phyloP scores from a whole-genome alignment of 1,140 invertebrate genomes.

The Cydia splendana region DNA sequence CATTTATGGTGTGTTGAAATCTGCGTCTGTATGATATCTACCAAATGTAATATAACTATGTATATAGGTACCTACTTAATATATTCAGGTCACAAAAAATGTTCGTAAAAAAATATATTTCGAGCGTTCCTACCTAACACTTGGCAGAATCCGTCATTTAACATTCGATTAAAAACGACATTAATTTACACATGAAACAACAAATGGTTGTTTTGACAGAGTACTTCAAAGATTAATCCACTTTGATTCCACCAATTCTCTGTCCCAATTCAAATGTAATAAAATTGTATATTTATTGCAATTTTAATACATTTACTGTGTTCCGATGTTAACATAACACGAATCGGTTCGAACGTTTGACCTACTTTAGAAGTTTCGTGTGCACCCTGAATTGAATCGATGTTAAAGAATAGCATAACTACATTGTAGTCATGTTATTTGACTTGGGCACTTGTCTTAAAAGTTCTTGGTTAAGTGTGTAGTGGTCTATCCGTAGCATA shows the following conservation, averaged over 20 bases:
- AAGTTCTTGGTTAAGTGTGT: no score
- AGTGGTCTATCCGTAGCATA: no score
- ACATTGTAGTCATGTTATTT: no score
- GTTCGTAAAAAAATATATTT: not conserved
- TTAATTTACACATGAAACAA: not conserved
- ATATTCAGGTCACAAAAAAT: not conserved
- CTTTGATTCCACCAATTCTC: not conserved
- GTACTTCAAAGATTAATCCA: slow-evolving; percentile 20
- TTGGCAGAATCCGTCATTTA: not conserved
- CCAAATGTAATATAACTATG: no score
- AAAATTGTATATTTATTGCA: not conserved
- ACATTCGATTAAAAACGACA: not conserved
- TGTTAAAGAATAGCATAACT: no score
- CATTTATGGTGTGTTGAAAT: no score
- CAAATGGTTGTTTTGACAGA: slow-evolving; percentile 9
- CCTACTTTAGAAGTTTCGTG: not conserved
- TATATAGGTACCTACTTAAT: not conserved
- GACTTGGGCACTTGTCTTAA: no score
- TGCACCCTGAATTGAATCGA: no score
- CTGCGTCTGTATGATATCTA: no score
- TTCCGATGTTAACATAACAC: slow-evolving; percentile 10
- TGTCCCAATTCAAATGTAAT: not conserved
- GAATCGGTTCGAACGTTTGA: not conserved
- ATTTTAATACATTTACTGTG: not conserved
- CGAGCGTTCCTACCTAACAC: not conserved